Evolutionary conservation across 2,113 vertebrate genomes (phyloP), one percentile per base, ranked within the genome.

Genomic region (Cephalopterus ornatus): DNA sequence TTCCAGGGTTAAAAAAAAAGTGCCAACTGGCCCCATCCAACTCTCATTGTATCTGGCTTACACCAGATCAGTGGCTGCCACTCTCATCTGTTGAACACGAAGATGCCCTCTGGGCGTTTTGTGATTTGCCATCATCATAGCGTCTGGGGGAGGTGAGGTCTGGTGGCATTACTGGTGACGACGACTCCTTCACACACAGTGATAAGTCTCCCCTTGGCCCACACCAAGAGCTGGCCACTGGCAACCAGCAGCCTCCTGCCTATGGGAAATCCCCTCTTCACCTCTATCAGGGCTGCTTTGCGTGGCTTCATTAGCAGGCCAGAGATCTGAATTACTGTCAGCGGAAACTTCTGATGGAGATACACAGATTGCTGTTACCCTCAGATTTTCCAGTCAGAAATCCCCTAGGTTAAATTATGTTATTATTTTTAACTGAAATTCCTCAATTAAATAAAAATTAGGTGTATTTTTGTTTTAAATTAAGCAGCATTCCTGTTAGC

Each of bases 171-270:
- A 19, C n/a, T 5, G 6, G 23, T 2, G 8, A 27, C 79, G 75
- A 39, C 0, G 0, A 33, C 16, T 76, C 16, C 62, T 61, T 63
- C 15, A 2, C 2, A 2, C 33, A 30, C 20, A 4, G 56, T 11
- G n/a, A 16, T 19, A 56, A 71, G 32, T 8, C 23, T 1, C 11
- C 12, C 21, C 55, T 24, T 32, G 17, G 42, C 35, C 70, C 27
- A n/a, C 47, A 71, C 42, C 9, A 52, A 58, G 39, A 76, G 14
- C 27, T 61, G 39, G 32, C n/a, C 1, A 0, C 16, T 9, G 24
- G 52, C 14, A 59, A 89, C 9, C 63, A 89, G 32, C 32, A 76
- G 24, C 19, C 53, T 68, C 41, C 41, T 32, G 15, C 27, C 66
- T 42, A 26, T 4, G 4, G 52, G 12, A 89, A 89, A 86, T 50